Evolutionary conservation across 2,797 vertebrate species (phyloP).

Genomic region (Hybognathus amarus): DNA sequence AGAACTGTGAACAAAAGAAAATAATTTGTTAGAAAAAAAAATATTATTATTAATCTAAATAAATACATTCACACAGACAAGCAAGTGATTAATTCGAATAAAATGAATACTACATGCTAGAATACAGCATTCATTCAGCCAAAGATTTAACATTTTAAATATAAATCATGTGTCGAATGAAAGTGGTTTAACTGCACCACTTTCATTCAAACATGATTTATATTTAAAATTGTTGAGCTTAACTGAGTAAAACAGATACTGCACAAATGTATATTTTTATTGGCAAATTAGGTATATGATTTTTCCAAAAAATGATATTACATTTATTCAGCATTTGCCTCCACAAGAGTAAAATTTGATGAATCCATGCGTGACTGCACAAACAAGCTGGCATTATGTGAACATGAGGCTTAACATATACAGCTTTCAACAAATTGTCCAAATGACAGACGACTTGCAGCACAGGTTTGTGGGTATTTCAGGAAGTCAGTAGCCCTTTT

Average conservation of each 20-base stretch:
- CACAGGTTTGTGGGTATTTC: conserved; percentile 75
- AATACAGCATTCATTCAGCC: neutral
- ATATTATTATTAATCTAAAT: neutral
- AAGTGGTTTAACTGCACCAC: neutral
- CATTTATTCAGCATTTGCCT: conserved; percentile 49
- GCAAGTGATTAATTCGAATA: neutral
- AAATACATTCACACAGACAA: neutral
- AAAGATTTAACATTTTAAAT: neutral
- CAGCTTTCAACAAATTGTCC: conserved; percentile 78
- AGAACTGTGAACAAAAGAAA: neutral
- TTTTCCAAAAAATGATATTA: conserved; percentile 44
- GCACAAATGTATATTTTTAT: conserved; percentile 38
- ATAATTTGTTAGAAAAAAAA: too few species aligned
- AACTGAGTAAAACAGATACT: conserved; percentile 25
- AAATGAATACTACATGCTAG: neutral
- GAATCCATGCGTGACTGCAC: conserved; percentile 68
- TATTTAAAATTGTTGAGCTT: conserved; percentile 1
- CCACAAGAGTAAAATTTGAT: conserved; percentile 64
- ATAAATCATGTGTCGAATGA: neutral
- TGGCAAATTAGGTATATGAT: conserved; percentile 34
- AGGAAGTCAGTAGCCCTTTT: conserved; percentile 74
- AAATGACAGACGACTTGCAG: conserved; percentile 76
- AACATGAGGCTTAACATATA: conserved; percentile 68
- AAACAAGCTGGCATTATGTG: conserved; percentile 75
- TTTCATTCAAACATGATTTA: conserved; percentile 31